phyloP scores from a whole-genome alignment of 2,888 invertebrate genomes.

The Itoplectis maculator region DNA sequence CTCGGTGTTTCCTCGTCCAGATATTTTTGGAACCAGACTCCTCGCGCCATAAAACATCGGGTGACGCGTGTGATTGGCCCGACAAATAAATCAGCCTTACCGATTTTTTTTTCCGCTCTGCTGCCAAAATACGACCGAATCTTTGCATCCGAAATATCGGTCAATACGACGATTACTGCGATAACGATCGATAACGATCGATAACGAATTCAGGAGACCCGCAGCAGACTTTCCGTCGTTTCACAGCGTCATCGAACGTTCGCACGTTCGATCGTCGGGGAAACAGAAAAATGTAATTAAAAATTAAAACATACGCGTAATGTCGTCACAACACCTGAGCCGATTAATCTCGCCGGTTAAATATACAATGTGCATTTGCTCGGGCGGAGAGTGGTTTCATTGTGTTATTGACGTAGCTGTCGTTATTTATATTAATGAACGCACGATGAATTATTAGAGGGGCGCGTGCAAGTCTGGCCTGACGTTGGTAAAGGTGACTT shows the following conservation, averaged over 20 bases:
- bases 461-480: constrained; percentile 15
- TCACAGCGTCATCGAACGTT: not conserved
- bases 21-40: no score
- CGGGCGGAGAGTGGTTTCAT: constrained; percentile 2
- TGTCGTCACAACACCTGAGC: not conserved
- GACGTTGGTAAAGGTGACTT: constrained; percentile 36
- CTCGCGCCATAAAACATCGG: no score
- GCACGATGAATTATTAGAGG: constrained; percentile 19
- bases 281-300: not conserved
- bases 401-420: constrained; percentile 16
- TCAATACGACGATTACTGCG: not conserved
- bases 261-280: not conserved
- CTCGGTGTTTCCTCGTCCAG: no score
- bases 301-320: not conserved
- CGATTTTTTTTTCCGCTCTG: not conserved
- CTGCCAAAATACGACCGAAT: no score
- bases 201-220: not conserved
- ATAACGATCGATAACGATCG: not conserved
- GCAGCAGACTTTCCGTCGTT: no score
- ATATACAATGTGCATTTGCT: not conserved
- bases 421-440: constrained; percentile 38
- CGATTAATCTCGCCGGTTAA: not conserved
- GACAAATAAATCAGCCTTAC: not conserved
- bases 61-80: not conserved
- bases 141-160: no score